Percentiles rank a stretch among this genome's conserved stretches.
Evolutionary conservation across 2,888 invertebrate genomes (phyloP).

Genomic region (Eulithis prunata): DNA sequence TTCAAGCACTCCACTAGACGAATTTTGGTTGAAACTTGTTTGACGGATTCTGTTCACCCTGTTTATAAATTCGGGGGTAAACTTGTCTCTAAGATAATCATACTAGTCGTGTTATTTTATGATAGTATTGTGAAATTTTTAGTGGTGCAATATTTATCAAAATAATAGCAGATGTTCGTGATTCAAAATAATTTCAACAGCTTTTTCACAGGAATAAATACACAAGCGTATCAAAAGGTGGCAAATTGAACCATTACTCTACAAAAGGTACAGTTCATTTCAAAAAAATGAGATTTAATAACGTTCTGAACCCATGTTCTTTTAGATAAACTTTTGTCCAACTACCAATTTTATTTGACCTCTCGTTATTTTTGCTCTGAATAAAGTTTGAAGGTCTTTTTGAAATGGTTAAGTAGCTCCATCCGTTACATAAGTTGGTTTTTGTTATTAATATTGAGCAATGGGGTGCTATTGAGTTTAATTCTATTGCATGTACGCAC

Average conservation of each 20-base stretch:
- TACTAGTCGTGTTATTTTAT: too few relatives aligned
- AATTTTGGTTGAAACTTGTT: too few relatives aligned
- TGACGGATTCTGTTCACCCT: too few relatives aligned
- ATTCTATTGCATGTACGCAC: conserved; percentile 33
- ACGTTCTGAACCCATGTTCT: conserved; percentile 73
- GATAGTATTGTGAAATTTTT: too few relatives aligned
- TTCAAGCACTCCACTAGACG: too few relatives aligned
- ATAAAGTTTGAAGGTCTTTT: conserved; percentile 48
- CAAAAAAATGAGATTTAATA: conserved; percentile 76
- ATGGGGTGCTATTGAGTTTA: conserved; percentile 47
- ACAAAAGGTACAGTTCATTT: conserved; percentile 57
- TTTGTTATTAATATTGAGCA: conserved; percentile 67
- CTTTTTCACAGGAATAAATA: conserved; percentile 30
- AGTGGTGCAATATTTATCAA: background rate
- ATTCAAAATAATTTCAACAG: conserved; percentile 19
- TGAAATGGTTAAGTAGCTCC: conserved; percentile 53
- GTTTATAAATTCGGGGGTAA: too few relatives aligned
- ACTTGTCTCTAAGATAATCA: too few relatives aligned
- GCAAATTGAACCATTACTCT: conserved; percentile 49
- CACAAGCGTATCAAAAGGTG: conserved; percentile 50
- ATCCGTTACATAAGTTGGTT: conserved; percentile 67
- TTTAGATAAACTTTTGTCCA: conserved; percentile 68
- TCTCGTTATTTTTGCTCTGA: conserved; percentile 30
- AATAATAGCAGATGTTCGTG: conserved; percentile 22
- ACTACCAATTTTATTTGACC: conserved; percentile 55